Conservation (phyloP, 2,888 invertebrate species). For the Tholera decimalis region DNA sequence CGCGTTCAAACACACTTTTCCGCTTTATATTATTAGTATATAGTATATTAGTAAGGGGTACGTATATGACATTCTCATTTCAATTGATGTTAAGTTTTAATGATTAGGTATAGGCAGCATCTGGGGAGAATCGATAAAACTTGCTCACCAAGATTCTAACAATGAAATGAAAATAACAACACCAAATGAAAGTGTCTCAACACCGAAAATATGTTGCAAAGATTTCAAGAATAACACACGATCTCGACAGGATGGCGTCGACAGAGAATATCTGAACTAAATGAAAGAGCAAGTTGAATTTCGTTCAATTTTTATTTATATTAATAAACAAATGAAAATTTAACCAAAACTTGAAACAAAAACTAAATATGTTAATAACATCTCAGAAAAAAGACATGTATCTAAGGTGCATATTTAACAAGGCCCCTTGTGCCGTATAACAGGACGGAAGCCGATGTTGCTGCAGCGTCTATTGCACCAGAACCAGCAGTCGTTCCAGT, state of each 20-base stretch:
- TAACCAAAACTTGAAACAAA: slow-evolving; percentile 5
- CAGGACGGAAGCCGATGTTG: slow-evolving; percentile 42
- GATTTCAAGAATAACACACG: slow-evolving; percentile 62
- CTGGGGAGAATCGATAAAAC: too few relatives aligned
- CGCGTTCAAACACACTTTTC: too few relatives aligned
- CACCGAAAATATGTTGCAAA: slow-evolving; percentile 56
- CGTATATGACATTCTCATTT: too few relatives aligned
- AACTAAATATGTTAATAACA: background rate
- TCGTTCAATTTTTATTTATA: slow-evolving; percentile 29
- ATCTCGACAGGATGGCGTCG: slow-evolving; percentile 46
- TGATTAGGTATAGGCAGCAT: too few relatives aligned
- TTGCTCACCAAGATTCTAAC: too few relatives aligned
- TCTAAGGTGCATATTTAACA: slow-evolving; percentile 39
- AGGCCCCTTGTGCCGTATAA: slow-evolving; percentile 32
- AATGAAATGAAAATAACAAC: too few relatives aligned
- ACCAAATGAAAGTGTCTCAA: too few relatives aligned
- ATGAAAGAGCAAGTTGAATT: slow-evolving; percentile 37
- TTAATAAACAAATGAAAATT: background rate
- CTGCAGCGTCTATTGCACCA: slow-evolving; percentile 64
- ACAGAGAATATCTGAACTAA: slow-evolving; percentile 19
- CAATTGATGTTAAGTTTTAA: too few relatives aligned
- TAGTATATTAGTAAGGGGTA: too few relatives aligned
- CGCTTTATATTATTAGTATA: too few relatives aligned
- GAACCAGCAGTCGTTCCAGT: slow-evolving; percentile 70
- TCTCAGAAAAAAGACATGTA: background rate